Percentiles rank a stretch among this genome's conserved stretches.
Evolutionary conservation across 2,113 vertebrate species (phyloP).

Genomic region (Rhodinocichla rosea): DNA sequence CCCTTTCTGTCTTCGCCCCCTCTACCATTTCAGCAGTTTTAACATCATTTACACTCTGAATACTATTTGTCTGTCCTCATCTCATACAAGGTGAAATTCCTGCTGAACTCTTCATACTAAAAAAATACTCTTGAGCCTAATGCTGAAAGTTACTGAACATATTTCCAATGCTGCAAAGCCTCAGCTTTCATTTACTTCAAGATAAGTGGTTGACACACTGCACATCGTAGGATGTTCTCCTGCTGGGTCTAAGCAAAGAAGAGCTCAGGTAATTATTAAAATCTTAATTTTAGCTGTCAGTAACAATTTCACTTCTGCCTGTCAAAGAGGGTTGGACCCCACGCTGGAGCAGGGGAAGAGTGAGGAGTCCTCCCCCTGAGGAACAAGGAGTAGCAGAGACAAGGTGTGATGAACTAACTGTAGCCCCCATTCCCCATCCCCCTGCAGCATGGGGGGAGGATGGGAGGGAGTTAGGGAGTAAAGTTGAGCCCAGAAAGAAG

Average conservation of each 20-base stretch:
- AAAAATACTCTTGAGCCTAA: neutral
- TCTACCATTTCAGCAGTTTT: neutral
- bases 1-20: neutral
- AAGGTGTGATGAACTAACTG: neutral
- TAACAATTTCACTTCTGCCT: slow-evolving; percentile 20
- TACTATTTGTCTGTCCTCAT: neutral
- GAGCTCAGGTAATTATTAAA: slow-evolving; percentile 17
- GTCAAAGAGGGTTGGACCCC: neutral
- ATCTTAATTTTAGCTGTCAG: slow-evolving; percentile 39
- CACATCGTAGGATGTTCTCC: slow-evolving; percentile 2
- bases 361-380: neutral
- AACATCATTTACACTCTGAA: neutral
- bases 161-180: neutral
- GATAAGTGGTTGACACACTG: neutral
- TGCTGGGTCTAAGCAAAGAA: slow-evolving; percentile 33
- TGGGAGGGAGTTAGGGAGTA: neutral
- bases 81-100: neutral
- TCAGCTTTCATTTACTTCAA: slow-evolving; percentile 16
- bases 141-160: neutral
- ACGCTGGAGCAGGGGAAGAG: neutral
- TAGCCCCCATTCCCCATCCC: neutral
- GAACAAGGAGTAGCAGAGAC: neutral
- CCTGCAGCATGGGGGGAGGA: neutral
- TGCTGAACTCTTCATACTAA: neutral
- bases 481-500: neutral